Base-by-base conservation (phyloP, 64 coral and sea anemone species). In the Porites australiensis region DNA sequence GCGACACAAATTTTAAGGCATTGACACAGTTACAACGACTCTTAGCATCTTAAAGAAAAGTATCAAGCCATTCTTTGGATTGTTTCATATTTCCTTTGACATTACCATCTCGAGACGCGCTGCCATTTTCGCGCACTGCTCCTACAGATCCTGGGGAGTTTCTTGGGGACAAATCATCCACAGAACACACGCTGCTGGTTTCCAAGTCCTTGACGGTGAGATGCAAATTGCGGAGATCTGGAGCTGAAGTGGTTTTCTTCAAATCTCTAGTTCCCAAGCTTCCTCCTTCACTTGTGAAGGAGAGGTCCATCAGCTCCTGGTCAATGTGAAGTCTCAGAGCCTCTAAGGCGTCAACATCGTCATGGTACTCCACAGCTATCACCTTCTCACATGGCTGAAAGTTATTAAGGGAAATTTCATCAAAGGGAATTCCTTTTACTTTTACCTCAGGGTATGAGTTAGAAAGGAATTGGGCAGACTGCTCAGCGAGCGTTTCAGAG, bases 151-250 rank as follows among this genome's bases (percentile, higher is more conserved):
- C 77, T 14, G 84, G 86, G 86, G 86, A 85, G 21, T 79, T 58
- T 58, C 75, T 69, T 14, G 84, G 86, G 90, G 86, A 85, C 61
- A 96, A 82, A 58, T 96, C 95, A 68, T 96, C 91, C 18, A 96
- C 91, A n/a, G 87, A 86, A 50, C 91, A 96, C 22, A 89, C 78
- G 49, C 94, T 93, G 55, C 94, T 96, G 7, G 74, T 87, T 47
- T 96, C 94, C n/a, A 96, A 60, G 8, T 92, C 94, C 18, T 48
- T 72, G 75, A 93, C 77, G 15, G 85, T 93, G 11, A 88, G 44
- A 16, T 82, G 44, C 16, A 96, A 90, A 64, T 82, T 64, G 10
- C 86, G 87, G 44, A 93, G 87, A 89, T 96, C 50, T 58, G 95
- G 91, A 6, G 95, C 91, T 15, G 91, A 96, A 16, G 80, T 6